These are phyloP conservation scores for Drosophila helvetica DNA, from an alignment of 2,888 invertebrate species.

Conservation along the genomic window DNA sequence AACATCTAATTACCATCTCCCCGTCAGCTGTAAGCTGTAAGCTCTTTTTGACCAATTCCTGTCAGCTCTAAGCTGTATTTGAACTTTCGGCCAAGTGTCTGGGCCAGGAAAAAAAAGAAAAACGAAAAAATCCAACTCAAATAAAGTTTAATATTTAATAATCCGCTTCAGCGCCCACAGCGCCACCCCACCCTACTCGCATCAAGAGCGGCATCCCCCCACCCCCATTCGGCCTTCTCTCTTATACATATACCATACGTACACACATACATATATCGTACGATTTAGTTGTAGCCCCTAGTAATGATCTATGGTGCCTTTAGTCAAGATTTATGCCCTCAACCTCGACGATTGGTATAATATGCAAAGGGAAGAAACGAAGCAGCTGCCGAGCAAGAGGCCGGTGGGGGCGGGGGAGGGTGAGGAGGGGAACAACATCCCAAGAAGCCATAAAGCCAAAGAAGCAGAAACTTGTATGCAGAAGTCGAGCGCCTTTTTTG, in stretches of 20 bases:
- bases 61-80: background rate
- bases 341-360: constrained; percentile 67
- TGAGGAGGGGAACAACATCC: constrained; percentile 9
- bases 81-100: constrained; percentile 17
- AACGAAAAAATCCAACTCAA: constrained; percentile 10
- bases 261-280: constrained; percentile 10
- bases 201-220: too few relatives aligned
- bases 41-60: constrained; percentile 8
- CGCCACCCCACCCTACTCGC: background rate
- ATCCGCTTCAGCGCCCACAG: constrained; percentile 60
- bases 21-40: background rate
- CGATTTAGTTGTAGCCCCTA: constrained; percentile 64
- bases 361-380: constrained; percentile 49
- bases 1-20: constrained; percentile 18
- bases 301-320: constrained; percentile 77
- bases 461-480: constrained; percentile 63
- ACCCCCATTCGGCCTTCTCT: background rate
- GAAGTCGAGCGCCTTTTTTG: constrained; percentile 59
- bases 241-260: background rate
- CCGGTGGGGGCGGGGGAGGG: background rate
- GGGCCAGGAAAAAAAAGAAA: background rate
- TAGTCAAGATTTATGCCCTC: constrained; percentile 72
- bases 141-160: constrained; percentile 73
- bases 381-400: background rate
- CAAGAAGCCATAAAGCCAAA: constrained; percentile 70